phyloP scores from a whole-genome alignment of 1,140 invertebrate genomes.

The Phenacoccus solenopsis region DNA sequence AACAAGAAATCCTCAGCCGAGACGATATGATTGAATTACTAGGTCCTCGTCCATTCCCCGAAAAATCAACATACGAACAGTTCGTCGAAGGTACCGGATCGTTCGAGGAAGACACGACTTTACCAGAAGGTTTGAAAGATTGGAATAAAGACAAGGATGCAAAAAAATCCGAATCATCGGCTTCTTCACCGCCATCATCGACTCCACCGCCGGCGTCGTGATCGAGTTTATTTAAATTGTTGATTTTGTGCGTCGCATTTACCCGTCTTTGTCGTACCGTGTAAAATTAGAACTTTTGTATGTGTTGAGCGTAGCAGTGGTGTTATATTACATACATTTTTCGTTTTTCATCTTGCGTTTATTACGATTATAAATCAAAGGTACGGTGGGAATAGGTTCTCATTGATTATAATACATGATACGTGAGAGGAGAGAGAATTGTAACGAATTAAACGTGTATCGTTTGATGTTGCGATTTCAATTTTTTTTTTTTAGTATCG shows the following conservation, averaged over 20 bases:
- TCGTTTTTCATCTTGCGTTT: not conserved
- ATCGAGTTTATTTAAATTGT: not conserved
- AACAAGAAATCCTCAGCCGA: conserved; percentile 89
- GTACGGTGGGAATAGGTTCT: too few species aligned
- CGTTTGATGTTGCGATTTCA: too few species aligned
- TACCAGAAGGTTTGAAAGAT: conserved; percentile 89
- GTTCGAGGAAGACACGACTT: conserved; percentile 85
- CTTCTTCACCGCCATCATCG: not conserved
- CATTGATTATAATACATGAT: too few species aligned
- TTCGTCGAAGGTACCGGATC: conserved; percentile 98
- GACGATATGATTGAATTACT: conserved; percentile 97
- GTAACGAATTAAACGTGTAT: too few species aligned
- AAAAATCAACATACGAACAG: conserved; percentile 99
- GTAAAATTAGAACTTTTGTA: not conserved
- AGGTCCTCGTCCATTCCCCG: conserved; percentile 87
- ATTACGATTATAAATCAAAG: too few species aligned
- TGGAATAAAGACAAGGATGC: conserved; percentile 64
- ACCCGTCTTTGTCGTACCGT: not conserved
- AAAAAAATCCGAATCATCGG: conserved; percentile 7
- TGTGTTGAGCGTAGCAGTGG: not conserved
- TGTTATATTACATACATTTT: not conserved
- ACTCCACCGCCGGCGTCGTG: not conserved
- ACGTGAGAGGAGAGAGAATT: too few species aligned
- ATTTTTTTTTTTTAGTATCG: too few species aligned
- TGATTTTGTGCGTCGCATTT: not conserved